Evolutionary conservation across 2,888 invertebrate genomes (phyloP).

Genomic region (Trachelus troglodyta): DNA sequence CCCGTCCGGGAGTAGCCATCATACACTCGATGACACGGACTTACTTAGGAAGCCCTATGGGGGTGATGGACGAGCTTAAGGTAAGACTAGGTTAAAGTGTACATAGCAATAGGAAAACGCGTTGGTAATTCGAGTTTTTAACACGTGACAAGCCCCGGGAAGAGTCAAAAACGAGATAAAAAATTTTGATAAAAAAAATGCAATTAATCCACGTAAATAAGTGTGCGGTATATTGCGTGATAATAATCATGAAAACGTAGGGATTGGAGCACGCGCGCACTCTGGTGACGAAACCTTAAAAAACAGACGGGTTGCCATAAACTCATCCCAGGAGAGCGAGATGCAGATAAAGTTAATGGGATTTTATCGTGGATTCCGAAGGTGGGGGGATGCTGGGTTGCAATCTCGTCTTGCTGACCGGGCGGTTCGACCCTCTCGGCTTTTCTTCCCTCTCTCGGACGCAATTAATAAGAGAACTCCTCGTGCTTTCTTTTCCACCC

Average conservation of each 20-base stretch:
- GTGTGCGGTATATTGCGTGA: no score
- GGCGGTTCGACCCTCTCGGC: constrained; percentile 10
- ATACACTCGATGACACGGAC: constrained; percentile 52
- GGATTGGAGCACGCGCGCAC: no score
- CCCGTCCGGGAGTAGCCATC: constrained; percentile 19
- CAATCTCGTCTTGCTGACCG: constrained; percentile 48
- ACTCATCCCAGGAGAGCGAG: constrained; percentile 17
- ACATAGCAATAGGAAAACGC: no score
- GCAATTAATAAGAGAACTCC: constrained; percentile 51
- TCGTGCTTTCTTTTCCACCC: constrained; percentile 13
- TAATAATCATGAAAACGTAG: no score
- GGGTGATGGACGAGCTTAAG: constrained; percentile 10
- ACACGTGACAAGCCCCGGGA: no score
- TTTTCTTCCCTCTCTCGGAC: constrained; percentile 29
- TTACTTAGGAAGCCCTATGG: constrained; percentile 49
- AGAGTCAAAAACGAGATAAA: no score
- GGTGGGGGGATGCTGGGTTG: constrained; percentile 6
- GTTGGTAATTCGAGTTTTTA: no score
- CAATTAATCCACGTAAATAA: no score
- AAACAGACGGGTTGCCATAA: no score
- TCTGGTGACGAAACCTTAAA: no score
- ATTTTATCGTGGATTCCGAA: constrained; percentile 41
- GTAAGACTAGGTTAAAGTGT: no score
- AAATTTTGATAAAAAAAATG: no score
- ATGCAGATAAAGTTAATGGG: constrained; percentile 53